Base-by-base conservation (phyloP, 2,797 vertebrate genomes). In the Lates japonicus region DNA sequence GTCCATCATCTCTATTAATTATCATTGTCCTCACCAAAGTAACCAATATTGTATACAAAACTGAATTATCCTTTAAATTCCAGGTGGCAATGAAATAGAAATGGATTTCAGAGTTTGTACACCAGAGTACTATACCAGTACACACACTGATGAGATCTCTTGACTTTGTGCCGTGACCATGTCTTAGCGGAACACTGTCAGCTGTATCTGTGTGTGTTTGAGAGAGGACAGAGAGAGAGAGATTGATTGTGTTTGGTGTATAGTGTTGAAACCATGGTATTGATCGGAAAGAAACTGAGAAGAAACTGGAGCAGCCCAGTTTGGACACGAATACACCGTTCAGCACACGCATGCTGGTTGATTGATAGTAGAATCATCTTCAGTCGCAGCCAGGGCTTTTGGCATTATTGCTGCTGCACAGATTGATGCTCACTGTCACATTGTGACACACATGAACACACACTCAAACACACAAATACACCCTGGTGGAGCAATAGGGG, bases 361-460 rank as follows among this genome's bases (percentile, higher is more conserved):
- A 93, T 87, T 91, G 84, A 93, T 92, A 81, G 80, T 44, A 60
- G 71, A 86, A 89, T 90, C 74, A 85, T 89, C 68, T 80, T 76
- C 63, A 62, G 49, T 72, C 58, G 29, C 74, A 76, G 55, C 73
- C 65, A 41, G 55, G 33, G 82, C 82, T 84, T 74, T 76, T 69
- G 74, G 72, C 46, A 49, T 70, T 62, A 62, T 35, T 10, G 48
- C 49, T 51, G 17, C 57, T 54, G 41, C 66, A 51, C 65, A 87
- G 87, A 88, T 88, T 89, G 87, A 91, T 91, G 85, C 61, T 44
- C 62, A 58, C 71, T 80, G 80, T 80, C 87, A 64, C 60, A 41
- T n/a, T 70, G 68, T 16, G 20, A 63, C 68, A 77, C 44, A 68
- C n/a, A 62, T 5, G 20, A 22, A 48, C 39, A 49, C 52, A 44